Percentiles rank a stretch among this genome's conserved stretches.
Conservation (phyloP, 2,113 vertebrate species). For the Macquaria australasica region DNA sequence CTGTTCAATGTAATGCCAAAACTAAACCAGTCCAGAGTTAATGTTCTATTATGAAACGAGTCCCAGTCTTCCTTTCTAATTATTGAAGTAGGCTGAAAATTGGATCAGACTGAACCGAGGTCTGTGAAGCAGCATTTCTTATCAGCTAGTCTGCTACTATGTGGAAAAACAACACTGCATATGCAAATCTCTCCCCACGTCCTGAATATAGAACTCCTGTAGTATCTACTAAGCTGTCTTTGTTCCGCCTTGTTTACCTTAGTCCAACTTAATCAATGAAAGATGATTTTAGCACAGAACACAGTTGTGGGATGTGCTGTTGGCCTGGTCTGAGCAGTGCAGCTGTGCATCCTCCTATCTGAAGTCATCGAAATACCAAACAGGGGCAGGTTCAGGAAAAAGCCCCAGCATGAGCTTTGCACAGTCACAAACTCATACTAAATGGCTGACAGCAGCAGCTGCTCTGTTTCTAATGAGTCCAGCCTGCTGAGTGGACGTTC, state of each 20-base stretch:
- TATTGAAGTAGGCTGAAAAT: background rate
- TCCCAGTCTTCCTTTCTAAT: background rate
- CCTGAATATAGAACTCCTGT: background rate
- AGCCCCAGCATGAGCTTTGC: background rate
- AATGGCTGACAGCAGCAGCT: conserved; percentile 33
- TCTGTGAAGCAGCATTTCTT: background rate
- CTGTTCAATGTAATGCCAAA: background rate
- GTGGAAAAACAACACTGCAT: background rate
- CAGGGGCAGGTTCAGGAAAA: background rate
- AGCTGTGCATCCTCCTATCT: background rate
- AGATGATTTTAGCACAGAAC: background rate
- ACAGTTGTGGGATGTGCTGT: background rate
- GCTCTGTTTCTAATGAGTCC: conserved; percentile 1
- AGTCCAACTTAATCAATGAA: background rate
- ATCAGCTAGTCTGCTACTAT: background rate
- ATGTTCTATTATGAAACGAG: background rate
- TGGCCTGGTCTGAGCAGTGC: background rate
- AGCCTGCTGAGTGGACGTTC: conserved; percentile 29
- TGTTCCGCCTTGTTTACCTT: background rate
- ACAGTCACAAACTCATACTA: conserved; percentile 5
- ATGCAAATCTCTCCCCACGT: background rate
- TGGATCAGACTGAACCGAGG: background rate
- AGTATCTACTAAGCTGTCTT: background rate
- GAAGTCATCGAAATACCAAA: background rate
- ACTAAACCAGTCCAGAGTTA: background rate